A percentile compares a stretch with the other conserved stretches of the same genome.
These are phyloP conservation scores for Nesidiocoris tenuis DNA, from an alignment of 2,888 invertebrate species.

Conservation along the genomic window DNA sequence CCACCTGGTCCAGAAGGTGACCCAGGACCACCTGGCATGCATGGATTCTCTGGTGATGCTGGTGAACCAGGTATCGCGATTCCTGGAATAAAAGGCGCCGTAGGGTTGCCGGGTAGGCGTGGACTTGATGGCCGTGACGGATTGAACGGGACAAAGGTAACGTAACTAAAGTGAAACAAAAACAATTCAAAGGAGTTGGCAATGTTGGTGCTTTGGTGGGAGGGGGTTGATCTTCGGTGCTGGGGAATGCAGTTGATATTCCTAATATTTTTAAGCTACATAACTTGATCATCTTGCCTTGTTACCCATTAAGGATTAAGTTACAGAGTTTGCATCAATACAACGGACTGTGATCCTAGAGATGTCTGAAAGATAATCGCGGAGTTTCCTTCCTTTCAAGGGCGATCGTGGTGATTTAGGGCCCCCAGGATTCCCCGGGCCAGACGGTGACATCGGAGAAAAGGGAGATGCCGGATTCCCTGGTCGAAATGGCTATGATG, in stretches of 20 bases:
- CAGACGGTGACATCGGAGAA: constrained; percentile 56
- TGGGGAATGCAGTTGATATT: too few relatives aligned
- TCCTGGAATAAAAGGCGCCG: constrained; percentile 18
- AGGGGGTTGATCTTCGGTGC: too few relatives aligned
- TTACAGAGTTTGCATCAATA: too few relatives aligned
- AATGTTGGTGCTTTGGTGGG: too few relatives aligned
- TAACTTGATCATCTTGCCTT: too few relatives aligned
- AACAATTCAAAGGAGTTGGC: too few relatives aligned
- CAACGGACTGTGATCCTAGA: too few relatives aligned
- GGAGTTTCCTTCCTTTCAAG: background rate
- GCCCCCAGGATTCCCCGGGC: constrained; percentile 56
- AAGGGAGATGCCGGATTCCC: constrained; percentile 8
- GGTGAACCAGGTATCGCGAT: constrained; percentile 64
- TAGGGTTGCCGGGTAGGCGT: constrained; percentile 8
- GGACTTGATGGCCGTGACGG: constrained; percentile 10
- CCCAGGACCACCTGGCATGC: constrained; percentile 49
- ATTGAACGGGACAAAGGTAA: constrained; percentile 17
- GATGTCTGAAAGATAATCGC: too few relatives aligned
- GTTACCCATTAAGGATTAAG: too few relatives aligned
- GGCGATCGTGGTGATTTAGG: constrained; percentile 71
- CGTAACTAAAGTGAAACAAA: background rate
- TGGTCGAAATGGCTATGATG: constrained; percentile 28
- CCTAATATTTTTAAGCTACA: too few relatives aligned
- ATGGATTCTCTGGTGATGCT: constrained; percentile 52
- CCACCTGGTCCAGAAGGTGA: constrained; percentile 53